Evolutionary conservation across 1,140 invertebrate species (phyloP).

Genomic region (Drosophila parvula): DNA sequence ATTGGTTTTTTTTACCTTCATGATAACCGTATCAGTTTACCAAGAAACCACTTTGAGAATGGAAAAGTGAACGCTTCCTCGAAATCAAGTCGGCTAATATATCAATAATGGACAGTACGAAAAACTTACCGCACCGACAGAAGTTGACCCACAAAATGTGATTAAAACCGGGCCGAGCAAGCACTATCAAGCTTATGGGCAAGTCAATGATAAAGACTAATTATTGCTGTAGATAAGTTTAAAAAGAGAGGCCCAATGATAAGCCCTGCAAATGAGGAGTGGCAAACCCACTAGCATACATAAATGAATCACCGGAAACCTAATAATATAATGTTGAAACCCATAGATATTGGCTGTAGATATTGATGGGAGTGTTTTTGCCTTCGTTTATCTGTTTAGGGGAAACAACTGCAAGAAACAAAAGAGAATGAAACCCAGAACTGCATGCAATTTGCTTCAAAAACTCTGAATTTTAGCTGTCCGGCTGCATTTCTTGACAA

Average conservation of each 20-base stretch:
- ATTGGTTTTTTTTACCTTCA: not conserved
- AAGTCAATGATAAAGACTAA: slow-evolving; percentile 9
- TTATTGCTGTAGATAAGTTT: slow-evolving; percentile 19
- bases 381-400: slow-evolving; percentile 1
- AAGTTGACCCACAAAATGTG: slow-evolving; percentile 24
- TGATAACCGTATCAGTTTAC: not conserved
- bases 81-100: not conserved
- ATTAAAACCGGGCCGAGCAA: slow-evolving; percentile 6
- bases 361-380: not conserved
- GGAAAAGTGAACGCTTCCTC: not conserved
- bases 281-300: not conserved
- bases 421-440: slow-evolving; percentile 9
- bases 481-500: slow-evolving; percentile 20
- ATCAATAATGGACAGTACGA: slow-evolving; percentile 17
- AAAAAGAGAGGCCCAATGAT: slow-evolving; percentile 4
- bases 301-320: slow-evolving; percentile 44
- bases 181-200: slow-evolving; percentile 1
- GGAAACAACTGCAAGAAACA: not conserved
- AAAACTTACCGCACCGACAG: not conserved
- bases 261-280: slow-evolving; percentile 1
- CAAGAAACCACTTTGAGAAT: not conserved
- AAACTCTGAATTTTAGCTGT: slow-evolving; percentile 6
- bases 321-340: not conserved
- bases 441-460: slow-evolving; percentile 19
- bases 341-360: slow-evolving; percentile 7